These are phyloP conservation scores for Vidua chalybeata DNA, from an alignment of 2,113 vertebrate genomes.

Conservation along the genomic window DNA sequence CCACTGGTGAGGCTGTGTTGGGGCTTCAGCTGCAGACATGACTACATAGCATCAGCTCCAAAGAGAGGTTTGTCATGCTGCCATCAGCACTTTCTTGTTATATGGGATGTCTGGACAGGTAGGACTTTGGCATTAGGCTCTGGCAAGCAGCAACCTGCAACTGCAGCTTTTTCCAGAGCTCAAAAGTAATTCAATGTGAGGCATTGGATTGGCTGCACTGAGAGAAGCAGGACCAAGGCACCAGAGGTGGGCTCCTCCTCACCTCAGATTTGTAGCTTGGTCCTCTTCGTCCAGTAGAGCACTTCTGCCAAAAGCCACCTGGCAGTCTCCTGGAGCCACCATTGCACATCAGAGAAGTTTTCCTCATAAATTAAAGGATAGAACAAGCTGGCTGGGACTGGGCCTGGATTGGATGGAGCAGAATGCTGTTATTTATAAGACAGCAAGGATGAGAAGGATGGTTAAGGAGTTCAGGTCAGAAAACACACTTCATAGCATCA, in stretches of 20 bases:
- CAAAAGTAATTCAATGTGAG: background rate
- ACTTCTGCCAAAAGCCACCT: background rate
- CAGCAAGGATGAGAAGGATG: background rate
- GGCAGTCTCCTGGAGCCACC: background rate
- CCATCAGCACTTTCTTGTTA: slow-evolving; percentile 61
- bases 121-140: slow-evolving; percentile 41
- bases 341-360: background rate
- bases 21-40: slow-evolving; percentile 16
- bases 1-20: background rate
- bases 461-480: background rate
- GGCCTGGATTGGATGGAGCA: background rate
- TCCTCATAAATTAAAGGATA: background rate
- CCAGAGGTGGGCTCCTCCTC: background rate
- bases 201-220: slow-evolving; percentile 2
- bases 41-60: slow-evolving; percentile 9
- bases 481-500: background rate
- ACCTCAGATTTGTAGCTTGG: background rate
- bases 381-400: background rate
- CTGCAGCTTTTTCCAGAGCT: slow-evolving; percentile 61
- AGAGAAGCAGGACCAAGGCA: slow-evolving; percentile 1
- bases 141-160: slow-evolving; percentile 69
- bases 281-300: background rate
- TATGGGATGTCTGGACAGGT: slow-evolving; percentile 65
- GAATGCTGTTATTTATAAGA: background rate
- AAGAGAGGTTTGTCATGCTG: slow-evolving; percentile 40